A percentile compares a stretch with the other conserved stretches of the same genome.
phyloP scores from a whole-genome alignment of 1,140 invertebrate genomes.

The Frieseomelitta varia region DNA sequence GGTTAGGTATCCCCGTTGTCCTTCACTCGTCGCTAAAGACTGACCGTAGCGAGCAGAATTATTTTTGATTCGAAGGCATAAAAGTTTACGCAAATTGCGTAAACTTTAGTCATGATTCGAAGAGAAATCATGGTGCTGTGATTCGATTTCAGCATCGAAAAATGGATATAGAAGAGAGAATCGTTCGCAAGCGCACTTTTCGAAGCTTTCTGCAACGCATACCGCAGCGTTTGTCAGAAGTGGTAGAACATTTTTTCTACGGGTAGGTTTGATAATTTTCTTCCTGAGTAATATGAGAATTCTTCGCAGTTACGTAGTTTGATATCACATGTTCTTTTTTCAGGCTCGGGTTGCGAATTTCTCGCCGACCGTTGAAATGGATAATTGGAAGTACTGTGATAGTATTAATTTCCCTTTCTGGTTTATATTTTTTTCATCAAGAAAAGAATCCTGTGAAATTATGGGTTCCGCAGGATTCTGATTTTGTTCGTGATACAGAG shows the following conservation, averaged over 20 bases:
- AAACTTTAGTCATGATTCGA: constrained; percentile 15
- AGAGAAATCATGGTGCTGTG: not conserved
- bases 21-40: not conserved
- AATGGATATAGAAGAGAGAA: constrained; percentile 66
- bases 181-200: constrained; percentile 39
- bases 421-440: constrained; percentile 75
- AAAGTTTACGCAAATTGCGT: no score
- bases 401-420: constrained; percentile 75
- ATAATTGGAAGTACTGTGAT: constrained; percentile 73
- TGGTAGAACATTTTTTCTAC: constrained; percentile 76
- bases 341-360: constrained; percentile 76
- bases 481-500: constrained; percentile 86
- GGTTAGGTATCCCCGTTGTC: constrained; percentile 15
- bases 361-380: constrained; percentile 73
- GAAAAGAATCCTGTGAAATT: constrained; percentile 88
- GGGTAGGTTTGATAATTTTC: constrained; percentile 61
- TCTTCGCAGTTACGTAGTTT: not conserved
- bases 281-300: not conserved
- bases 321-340: constrained; percentile 7
- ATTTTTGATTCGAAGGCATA: not conserved
- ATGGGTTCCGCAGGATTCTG: constrained; percentile 87
- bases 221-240: constrained; percentile 70
- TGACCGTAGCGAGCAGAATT: not conserved
- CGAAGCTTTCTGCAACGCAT: constrained; percentile 57
- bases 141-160: constrained; percentile 26